Percentiles rank a stretch among this genome's conserved stretches.
Evolutionary conservation across 2,113 vertebrate species (phyloP).

Genomic region (Symphodus melops): DNA sequence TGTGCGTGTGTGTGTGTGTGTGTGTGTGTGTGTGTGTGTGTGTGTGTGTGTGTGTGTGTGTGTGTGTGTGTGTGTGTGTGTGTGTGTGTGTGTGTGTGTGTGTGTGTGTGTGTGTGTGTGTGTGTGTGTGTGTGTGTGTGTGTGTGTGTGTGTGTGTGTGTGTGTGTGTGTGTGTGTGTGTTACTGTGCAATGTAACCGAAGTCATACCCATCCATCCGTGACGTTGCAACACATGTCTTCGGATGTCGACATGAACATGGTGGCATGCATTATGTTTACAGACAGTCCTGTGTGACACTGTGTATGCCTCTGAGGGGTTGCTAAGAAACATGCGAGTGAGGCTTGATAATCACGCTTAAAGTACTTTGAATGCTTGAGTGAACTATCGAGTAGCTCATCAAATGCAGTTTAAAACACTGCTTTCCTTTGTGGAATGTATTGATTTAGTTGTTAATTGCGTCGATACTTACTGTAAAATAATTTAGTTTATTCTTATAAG

Average conservation of each 20-base stretch:
- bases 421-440: not conserved
- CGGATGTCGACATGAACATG: slow-evolving; percentile 34
- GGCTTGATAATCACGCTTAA: not conserved
- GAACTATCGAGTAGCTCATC: not conserved
- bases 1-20: no score
- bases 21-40: no score
- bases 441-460: not conserved
- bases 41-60: no score
- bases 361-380: not conserved
- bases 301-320: slow-evolving; percentile 3
- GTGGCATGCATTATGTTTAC: slow-evolving; percentile 29
- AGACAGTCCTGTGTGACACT: slow-evolving; percentile 24
- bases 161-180: no score
- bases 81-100: no score
- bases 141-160: no score
- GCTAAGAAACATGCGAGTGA: slow-evolving; percentile 24
- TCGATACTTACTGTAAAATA: not conserved
- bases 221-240: slow-evolving; percentile 36
- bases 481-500: no score
- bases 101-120: no score
- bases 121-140: not conserved
- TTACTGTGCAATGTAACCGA: not conserved
- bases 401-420: not conserved
- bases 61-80: no score
- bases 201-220: slow-evolving; percentile 9